A percentile compares a stretch with the other conserved stretches of the same genome.
phyloP scores from a whole-genome alignment of 2,113 vertebrate genomes.

The Etheostoma spectabile region DNA sequence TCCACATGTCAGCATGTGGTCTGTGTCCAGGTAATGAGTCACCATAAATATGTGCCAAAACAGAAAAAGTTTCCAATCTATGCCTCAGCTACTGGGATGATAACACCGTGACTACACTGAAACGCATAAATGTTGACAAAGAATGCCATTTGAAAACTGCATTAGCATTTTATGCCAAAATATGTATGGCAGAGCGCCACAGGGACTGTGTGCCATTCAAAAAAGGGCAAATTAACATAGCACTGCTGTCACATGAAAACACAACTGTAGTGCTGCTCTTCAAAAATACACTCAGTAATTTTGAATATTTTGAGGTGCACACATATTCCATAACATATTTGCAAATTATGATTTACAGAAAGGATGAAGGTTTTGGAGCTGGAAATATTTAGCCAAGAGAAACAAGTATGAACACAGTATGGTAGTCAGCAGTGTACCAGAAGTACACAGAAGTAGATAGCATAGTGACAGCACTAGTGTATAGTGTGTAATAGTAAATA shows the following conservation, averaged over 20 bases:
- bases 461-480: neutral
- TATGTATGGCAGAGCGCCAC: slow-evolving; percentile 44
- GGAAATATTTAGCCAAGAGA: neutral
- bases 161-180: slow-evolving; percentile 52
- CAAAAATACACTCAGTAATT: neutral
- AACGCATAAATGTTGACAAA: neutral
- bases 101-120: neutral
- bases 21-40: slow-evolving; percentile 25
- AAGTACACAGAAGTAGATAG: neutral
- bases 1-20: slow-evolving; percentile 23
- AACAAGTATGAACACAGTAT: neutral
- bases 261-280: slow-evolving; percentile 1
- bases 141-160: slow-evolving; percentile 28
- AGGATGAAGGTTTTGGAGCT: neutral
- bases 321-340: neutral
- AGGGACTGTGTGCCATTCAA: slow-evolving; percentile 56
- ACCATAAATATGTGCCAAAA: slow-evolving; percentile 1
- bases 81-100: neutral
- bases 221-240: slow-evolving; percentile 67
- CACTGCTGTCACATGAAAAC: slow-evolving; percentile 35
- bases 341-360: neutral
- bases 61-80: slow-evolving; percentile 3
- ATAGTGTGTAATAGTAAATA: neutral
- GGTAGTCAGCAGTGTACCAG: neutral
- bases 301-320: neutral